Base-by-base conservation (phyloP, 2,888 invertebrate species). In the Apotomis betuletana region DNA sequence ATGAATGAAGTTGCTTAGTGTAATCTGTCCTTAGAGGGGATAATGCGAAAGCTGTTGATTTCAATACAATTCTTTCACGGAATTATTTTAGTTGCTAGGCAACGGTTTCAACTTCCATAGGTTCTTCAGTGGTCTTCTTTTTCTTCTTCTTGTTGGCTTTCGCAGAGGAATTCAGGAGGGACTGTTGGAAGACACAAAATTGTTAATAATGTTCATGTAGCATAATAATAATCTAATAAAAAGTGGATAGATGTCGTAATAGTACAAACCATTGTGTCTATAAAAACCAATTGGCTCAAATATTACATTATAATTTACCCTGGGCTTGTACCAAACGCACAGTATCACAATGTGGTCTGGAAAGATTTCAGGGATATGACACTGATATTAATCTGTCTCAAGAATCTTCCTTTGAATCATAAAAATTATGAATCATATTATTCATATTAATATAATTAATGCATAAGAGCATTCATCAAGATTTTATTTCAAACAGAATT, bases 101-200 rank as follows among this genome's bases (percentile, higher is more conserved):
- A 86, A 89, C 94, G 73, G 94, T 94, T 83, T 95, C 94, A 36
- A 94, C 94, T 86, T 94, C 94, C 93, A 94, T 94, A n/a, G 94
- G 88, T 77, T 94, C 94, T 77, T 94, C 91, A 67, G 94, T 91
- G 77, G 95, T 95, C 76, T 96, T 96, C 95, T 97, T 97, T 96
- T 97, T 97, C 95, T 97, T 97, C 95, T 97, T 98, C 92, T 98
- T 98, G 80, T 96, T 97, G 38, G 97, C 94, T 89, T 97, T 98
- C 75, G 97, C 96, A 13, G 96, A 96, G 74, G 96, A 95, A 85
- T 95, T 96, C 80, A 98, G 93, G 75, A 97, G 94, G 74, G 95
- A 92, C 96, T 96, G 91, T 59, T 49, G 62, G 54, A 2, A 85
- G 70, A 73, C 75, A 68, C 70, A 75, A 44, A 75, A 8, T 12